Base-by-base conservation (phyloP, 1,140 invertebrate species). In the Sarcophaga bullata region DNA sequence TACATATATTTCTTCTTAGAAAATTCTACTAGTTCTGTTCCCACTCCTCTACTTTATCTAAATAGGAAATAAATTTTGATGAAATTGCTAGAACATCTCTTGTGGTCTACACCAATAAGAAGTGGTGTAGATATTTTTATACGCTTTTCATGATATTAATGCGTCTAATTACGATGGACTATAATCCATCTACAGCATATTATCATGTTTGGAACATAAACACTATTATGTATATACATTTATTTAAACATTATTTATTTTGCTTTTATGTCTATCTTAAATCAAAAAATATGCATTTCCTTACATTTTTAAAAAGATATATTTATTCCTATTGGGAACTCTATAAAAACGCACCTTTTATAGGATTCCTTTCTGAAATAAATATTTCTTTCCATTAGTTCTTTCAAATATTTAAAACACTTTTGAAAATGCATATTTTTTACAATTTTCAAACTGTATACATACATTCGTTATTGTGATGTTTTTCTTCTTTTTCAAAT, bases 231-330 rank as follows among this genome's bases (percentile, higher is more conserved):
- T 37, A 37, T 37, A 37, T 37, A 37, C 25, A 37, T 2, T 37
- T 37, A 37, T 37, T 37, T 37, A 37, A 37, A 37, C 25, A 72
- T 78, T 78, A 75, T 75, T 37, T 49, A 78, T 50, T 68, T 68
- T 68, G 54, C n/a, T 25, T 50, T 78, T 50, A 52, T 78, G 75
- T 78, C 75, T 78, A 48, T 78, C 75, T 78, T 78, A 78, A 19
- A 50, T 19, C 6, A 19, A 25, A 76, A 76, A 78, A 78, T 78
- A 78, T 78, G 75, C 75, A 78, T 78, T 78, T 76, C 46, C 49
- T 76, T 50, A 11, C 25, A 19, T 19, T 37, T 37, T 19, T 9
- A 2, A 19, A 68, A 68, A 68, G 3, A 19, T 19, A 68, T 68
- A 68, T 52, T 78, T 52, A 25, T 78, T 52, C 11, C 48, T 11